These are phyloP conservation scores for Cyprinella venusta DNA, from an alignment of 2,797 vertebrate species.

Conservation along the genomic window DNA sequence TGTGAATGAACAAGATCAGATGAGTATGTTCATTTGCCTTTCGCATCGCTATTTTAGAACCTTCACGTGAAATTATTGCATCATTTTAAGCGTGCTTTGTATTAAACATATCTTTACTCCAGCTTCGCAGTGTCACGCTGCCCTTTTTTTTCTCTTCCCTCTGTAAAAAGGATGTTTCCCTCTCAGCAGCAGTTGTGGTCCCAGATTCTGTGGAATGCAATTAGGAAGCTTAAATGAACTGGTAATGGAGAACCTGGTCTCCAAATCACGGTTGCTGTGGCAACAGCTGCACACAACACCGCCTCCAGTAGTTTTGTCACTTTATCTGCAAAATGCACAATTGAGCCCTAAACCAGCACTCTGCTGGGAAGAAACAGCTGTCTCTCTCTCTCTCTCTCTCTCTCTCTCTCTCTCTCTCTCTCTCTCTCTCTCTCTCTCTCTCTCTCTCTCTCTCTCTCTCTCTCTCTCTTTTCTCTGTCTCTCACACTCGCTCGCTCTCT, in stretches of 20 bases:
- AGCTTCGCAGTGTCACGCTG: constrained; percentile 37
- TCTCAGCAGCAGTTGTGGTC: constrained; percentile 90
- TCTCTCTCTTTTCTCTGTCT: constrained; percentile 27
- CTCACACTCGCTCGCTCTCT: constrained; percentile 11
- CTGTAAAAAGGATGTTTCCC: constrained; percentile 63
- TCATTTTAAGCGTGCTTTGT: not conserved
- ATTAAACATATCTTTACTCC: constrained; percentile 25
- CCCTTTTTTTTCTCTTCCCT: constrained; percentile 40
- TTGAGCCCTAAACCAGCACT: constrained; percentile 98
- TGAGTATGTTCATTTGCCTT: constrained; percentile 1
- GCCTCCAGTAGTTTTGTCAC: constrained; percentile 99
- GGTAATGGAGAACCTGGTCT: constrained; percentile 99
- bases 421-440: constrained; percentile 17
- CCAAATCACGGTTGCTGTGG: constrained; percentile 95
- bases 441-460: constrained; percentile 25
- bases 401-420: constrained; percentile 11
- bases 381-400: constrained; percentile 30
- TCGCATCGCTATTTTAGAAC: not conserved
- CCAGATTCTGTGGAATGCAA: constrained; percentile 99
- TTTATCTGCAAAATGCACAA: constrained; percentile 99
- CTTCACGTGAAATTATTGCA: not conserved
- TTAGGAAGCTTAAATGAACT: constrained; percentile 99
- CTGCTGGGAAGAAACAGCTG: constrained; percentile 66
- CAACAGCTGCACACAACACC: constrained; percentile 97
- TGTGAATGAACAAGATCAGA: not conserved